Conservation (phyloP, 2,888 invertebrate species). For the Hyalella azteca region DNA sequence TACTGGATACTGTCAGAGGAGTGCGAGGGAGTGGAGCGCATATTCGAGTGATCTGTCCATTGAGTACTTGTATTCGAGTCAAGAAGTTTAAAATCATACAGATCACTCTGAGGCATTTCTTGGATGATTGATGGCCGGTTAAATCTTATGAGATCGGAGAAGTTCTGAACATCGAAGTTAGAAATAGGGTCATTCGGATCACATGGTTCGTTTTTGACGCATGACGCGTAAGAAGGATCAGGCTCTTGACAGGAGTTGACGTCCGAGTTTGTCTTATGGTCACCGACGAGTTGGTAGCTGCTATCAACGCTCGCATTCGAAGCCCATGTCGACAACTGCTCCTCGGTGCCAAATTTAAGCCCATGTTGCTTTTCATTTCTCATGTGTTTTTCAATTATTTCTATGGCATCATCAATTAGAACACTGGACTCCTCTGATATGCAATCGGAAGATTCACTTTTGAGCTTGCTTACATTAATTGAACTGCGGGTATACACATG, state of each 20-base stretch:
- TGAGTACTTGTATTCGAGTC: too few relatives aligned
- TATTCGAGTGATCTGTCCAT: too few relatives aligned
- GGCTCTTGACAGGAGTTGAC: not conserved
- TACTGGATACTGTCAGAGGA: too few relatives aligned
- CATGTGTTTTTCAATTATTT: slow-evolving; percentile 3
- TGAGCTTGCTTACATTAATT: not conserved
- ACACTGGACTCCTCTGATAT: not conserved
- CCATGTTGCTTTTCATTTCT: not conserved
- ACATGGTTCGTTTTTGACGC: not conserved
- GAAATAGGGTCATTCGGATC: not conserved
- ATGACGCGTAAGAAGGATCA: not conserved
- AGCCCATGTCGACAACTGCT: not conserved
- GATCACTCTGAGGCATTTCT: not conserved
- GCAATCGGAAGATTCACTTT: not conserved
- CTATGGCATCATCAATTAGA: slow-evolving; percentile 15
- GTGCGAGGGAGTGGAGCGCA: too few relatives aligned
- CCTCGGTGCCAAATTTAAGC: not conserved
- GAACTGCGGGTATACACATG: not conserved
- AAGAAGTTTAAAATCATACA: too few relatives aligned
- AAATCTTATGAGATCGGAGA: slow-evolving; percentile 15
- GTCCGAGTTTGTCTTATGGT: not conserved
- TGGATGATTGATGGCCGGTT: not conserved
- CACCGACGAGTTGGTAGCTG: not conserved
- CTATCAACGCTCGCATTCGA: not conserved
- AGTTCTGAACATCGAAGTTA: not conserved